Percentiles rank a stretch among this genome's conserved stretches.
phyloP scores from a whole-genome alignment of 2,888 invertebrate genomes.

The Drosophila kanekoi region DNA sequence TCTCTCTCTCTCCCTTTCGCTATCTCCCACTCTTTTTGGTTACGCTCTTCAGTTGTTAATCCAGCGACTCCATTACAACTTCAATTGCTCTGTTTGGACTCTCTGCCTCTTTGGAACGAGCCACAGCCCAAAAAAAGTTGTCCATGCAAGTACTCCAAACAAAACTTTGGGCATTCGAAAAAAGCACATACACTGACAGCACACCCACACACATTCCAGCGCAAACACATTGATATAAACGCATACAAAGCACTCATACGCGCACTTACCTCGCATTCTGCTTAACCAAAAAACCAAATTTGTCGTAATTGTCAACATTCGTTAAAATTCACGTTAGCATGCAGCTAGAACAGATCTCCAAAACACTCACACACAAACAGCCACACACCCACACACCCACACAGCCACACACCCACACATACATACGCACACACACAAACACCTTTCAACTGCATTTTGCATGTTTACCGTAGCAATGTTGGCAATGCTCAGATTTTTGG shows the following conservation, averaged over 20 bases:
- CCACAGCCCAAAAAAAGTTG: conserved; percentile 76
- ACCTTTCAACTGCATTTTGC: conserved; percentile 66
- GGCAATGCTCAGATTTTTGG: conserved; percentile 46
- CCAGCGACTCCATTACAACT: conserved; percentile 66
- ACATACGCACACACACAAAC: conserved; percentile 11
- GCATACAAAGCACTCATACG: conserved; percentile 45
- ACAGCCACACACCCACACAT: conserved; percentile 15
- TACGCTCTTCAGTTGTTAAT: conserved; percentile 50
- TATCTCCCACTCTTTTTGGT: conserved; percentile 14
- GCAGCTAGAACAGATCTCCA: conserved; percentile 28
- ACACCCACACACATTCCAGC: conserved; percentile 3
- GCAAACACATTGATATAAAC: conserved; percentile 21
- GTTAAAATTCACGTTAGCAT: conserved; percentile 71
- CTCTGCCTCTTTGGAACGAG: conserved; percentile 62
- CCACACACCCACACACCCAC: conserved; percentile 13
- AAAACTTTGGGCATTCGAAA: conserved; percentile 25
- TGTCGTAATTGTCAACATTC: conserved; percentile 79
- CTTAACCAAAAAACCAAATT: conserved; percentile 73
- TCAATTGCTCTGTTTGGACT: conserved; percentile 38
- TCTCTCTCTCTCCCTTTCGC: neutral
- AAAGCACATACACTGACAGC: conserved; percentile 25
- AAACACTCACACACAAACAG: conserved; percentile 8
- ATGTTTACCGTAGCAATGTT: conserved; percentile 61
- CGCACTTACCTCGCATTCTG: conserved; percentile 41
- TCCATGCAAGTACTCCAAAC: conserved; percentile 47